Evolutionary conservation across 2,113 vertebrate genomes (phyloP).

Genomic region (Lampris megalopsis): DNA sequence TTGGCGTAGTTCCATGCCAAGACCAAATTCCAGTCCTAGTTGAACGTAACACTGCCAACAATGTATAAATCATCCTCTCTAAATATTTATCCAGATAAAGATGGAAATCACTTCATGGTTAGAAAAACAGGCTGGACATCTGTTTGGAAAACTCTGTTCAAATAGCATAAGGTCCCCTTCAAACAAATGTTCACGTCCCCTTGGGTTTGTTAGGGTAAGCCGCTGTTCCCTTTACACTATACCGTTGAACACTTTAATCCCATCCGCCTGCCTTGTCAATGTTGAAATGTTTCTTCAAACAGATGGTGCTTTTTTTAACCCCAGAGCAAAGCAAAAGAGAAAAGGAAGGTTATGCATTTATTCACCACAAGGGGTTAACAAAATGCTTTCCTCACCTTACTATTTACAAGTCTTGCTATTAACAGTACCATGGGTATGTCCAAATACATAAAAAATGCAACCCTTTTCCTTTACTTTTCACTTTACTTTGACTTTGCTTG

Average conservation of each 20-base stretch:
- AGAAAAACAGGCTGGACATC: conserved; percentile 19
- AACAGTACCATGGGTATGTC: too few species aligned
- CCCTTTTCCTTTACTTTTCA: too few species aligned
- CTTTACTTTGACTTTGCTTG: too few species aligned
- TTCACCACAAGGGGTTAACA: neutral
- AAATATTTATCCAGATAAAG: conserved; percentile 12
- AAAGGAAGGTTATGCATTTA: neutral
- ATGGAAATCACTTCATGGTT: neutral
- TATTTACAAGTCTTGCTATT: too few species aligned
- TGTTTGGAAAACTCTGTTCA: conserved; percentile 25
- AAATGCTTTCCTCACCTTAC: neutral
- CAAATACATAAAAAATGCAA: too few species aligned
- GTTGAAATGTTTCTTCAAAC: neutral
- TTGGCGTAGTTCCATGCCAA: neutral
- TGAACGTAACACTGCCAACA: neutral
- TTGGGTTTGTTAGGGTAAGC: neutral
- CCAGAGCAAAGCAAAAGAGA: neutral
- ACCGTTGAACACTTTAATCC: conserved; percentile 4
- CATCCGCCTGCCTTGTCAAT: conserved; percentile 2
- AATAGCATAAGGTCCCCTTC: conserved; percentile 8
- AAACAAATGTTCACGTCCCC: conserved; percentile 8
- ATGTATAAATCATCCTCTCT: conserved; percentile 31
- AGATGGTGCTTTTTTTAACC: neutral
- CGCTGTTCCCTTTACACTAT: neutral
- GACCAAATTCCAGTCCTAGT: neutral